A percentile compares a stretch with the other conserved stretches of the same genome.
phyloP scores from a whole-genome alignment of 2,797 vertebrate genomes.

The Megaceryle alcyon region DNA sequence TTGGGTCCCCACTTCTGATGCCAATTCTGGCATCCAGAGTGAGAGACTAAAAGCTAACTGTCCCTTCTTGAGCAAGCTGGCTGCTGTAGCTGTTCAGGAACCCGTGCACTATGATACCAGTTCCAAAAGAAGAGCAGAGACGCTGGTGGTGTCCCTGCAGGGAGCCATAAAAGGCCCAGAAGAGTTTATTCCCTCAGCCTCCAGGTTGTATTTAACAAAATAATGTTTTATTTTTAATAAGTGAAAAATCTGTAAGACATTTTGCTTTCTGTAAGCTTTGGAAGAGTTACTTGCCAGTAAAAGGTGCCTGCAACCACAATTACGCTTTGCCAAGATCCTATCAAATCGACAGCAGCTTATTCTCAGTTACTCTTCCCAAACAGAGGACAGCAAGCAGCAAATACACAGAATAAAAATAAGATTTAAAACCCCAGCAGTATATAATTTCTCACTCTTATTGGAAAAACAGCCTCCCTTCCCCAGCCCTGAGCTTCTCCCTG shows the following conservation, averaged over 20 bases:
- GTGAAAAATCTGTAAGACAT: not conserved
- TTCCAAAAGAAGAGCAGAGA: not conserved
- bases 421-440: not conserved
- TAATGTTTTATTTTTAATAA: not conserved
- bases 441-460: not conserved
- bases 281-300: not conserved
- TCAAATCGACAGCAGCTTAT: not conserved
- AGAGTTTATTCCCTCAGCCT: not conserved
- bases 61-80: not conserved
- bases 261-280: not conserved
- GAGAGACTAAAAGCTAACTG: not conserved
- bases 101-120: not conserved
- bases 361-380: slow-evolving; percentile 7
- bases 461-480: not conserved
- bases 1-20: not conserved
- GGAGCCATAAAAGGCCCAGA: not conserved
- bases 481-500: not conserved
- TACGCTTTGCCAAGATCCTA: not conserved
- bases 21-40: not conserved
- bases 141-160: not conserved
- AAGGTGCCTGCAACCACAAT: not conserved
- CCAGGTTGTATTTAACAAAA: not conserved
- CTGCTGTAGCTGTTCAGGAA: not conserved
- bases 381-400: not conserved
- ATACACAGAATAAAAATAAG: not conserved